These are phyloP conservation scores for Microctonus hyperodae DNA, from an alignment of 2,888 invertebrate genomes.

Conservation along the genomic window DNA sequence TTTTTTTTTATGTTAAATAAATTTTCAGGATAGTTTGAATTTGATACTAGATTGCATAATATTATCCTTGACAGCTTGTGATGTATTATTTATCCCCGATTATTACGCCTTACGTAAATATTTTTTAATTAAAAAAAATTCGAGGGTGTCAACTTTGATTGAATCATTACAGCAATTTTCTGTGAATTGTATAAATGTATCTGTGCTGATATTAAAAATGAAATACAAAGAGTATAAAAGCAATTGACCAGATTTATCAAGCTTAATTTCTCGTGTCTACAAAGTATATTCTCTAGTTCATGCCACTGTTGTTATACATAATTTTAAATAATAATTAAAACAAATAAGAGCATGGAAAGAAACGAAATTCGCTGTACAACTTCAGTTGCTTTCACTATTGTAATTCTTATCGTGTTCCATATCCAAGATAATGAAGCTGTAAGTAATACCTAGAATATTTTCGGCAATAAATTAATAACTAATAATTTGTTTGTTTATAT, in stretches of 20 bases:
- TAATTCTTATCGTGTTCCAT: constrained; percentile 23
- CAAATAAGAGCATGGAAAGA: constrained; percentile 5
- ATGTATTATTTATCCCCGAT: too few relatives aligned
- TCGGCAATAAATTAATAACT: background rate
- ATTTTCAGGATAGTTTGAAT: too few relatives aligned
- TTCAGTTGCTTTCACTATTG: constrained; percentile 40
- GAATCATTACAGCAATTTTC: background rate
- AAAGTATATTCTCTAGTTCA: background rate
- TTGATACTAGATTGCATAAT: background rate
- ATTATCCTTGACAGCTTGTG: background rate
- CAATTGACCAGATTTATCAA: background rate
- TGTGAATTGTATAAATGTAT: background rate
- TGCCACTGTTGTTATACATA: background rate
- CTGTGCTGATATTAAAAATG: too few relatives aligned
- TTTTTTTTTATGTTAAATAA: too few relatives aligned
- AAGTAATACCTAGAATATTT: constrained; percentile 33
- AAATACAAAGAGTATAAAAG: background rate
- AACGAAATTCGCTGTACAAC: background rate
- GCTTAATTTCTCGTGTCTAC: background rate
- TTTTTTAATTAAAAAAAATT: background rate
- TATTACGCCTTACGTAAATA: background rate
- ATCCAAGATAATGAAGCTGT: constrained; percentile 65
- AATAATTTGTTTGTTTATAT: constrained; percentile 36
- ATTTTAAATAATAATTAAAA: background rate
- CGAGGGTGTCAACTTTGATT: background rate